Base-by-base conservation (phyloP, 2,888 invertebrate species). In the Megalurothrips usitatus region DNA sequence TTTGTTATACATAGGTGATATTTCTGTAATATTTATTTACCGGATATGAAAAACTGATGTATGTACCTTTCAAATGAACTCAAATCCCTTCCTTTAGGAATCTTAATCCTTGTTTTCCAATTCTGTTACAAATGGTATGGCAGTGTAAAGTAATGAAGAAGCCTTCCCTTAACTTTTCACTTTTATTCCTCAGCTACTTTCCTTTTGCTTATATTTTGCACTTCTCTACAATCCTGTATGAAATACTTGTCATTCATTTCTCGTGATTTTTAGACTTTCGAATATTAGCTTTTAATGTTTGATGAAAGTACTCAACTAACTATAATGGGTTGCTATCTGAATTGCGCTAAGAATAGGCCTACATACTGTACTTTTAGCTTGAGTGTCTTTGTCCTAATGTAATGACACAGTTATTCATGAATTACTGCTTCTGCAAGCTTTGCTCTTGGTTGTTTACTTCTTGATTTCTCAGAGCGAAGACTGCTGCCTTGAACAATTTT, bases 311-410 rank as follows among this genome's bases (percentile, higher is more conserved):
- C 23, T 75, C 26, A 26, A 75, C 26, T 26, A 75, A 23, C 68
- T 75, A 12, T 75, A 75, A 8, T 75, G 8, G n/a, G 68, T 12
- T 26, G 23, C 12, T 75, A 75, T 26, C 3, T 75, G 26, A 26
- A 75, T 26, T 26, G 68, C 12, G 68, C 68, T 75, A 75, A 75
- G 68, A 75, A 26, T 23, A 26, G 68, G 68, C 68, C 68, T 75
- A 75, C 26, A 75, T 75, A 75, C 68, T 75, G n/a, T 75, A 75
- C 68, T 75, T 75, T 75, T 75, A 75, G 68, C 68, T 26, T 75
- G 68, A 26, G 68, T 75, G 68, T 75, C 68, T 75, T 75, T 75
- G 68, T 26, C 26, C 26, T 75, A 75, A 75, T 75, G 23, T 75
- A 75, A 75, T 75, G 68, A 26, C 68, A 75, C 68, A 75, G 68